phyloP scores from a whole-genome alignment of 1,140 invertebrate genomes.

The Chrysoperla carnea region DNA sequence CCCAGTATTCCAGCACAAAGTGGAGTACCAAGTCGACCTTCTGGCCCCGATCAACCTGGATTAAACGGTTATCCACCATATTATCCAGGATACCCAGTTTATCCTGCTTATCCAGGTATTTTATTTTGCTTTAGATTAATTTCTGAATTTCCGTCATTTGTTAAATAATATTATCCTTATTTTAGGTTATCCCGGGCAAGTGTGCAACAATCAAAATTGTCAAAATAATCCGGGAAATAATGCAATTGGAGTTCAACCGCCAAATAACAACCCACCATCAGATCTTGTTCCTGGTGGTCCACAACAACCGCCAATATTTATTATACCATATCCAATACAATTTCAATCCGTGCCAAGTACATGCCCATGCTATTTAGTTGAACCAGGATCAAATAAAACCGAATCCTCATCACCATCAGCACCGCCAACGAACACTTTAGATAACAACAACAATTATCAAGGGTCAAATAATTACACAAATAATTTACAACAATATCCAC shows the following conservation, averaged over 20 bases:
- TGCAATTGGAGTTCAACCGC: conserved; percentile 16
- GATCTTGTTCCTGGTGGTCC: conserved; percentile 1
- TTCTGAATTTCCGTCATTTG: no score
- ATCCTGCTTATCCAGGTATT: not conserved
- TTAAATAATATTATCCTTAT: no score
- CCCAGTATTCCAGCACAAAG: conserved; percentile 15
- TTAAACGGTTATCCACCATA: not conserved
- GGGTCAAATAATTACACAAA: not conserved
- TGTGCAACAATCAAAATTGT: not conserved
- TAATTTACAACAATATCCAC: conserved; percentile 7
- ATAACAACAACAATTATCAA: conserved; percentile 7
- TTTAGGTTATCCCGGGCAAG: not conserved
- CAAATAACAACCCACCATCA: not conserved
- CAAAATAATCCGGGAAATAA: conserved; percentile 6
- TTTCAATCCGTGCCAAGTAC: conserved; percentile 16
- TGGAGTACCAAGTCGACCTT: conserved; percentile 5
- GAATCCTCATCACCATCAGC: conserved; percentile 6
- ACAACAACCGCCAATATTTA: conserved; percentile 6
- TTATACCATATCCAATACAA: conserved; percentile 16
- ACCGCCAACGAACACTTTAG: conserved; percentile 7
- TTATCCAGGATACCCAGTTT: conserved; percentile 5
- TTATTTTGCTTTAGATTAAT: no score
- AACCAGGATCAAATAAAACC: conserved; percentile 10
- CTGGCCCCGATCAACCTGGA: conserved; percentile 6
- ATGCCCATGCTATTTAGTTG: conserved; percentile 20